Conservation (phyloP, 2,113 vertebrate species). For the Sinosuthora webbiana region DNA sequence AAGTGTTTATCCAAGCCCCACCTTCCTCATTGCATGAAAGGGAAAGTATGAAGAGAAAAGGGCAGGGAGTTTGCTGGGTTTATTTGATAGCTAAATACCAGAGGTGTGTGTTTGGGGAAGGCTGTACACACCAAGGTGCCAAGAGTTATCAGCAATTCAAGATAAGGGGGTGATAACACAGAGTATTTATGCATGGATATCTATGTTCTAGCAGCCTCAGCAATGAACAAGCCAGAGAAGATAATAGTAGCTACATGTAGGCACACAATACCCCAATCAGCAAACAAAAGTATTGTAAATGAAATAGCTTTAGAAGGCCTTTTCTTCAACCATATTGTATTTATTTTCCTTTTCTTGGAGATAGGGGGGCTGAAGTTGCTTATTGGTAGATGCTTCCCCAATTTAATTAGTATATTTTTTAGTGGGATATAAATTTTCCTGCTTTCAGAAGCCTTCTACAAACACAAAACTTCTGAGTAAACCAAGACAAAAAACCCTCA, state of each 20-base stretch:
- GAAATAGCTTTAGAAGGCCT: not conserved
- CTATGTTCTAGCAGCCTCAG: not conserved
- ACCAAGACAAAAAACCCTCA: not conserved
- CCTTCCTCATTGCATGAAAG: slow-evolving; percentile 15
- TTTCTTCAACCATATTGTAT: not conserved
- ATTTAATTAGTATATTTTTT: rapidly evolving
- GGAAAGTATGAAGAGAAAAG: not conserved
- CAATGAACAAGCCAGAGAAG: not conserved
- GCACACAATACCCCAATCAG: not conserved
- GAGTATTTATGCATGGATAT: not conserved
- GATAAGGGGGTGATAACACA: not conserved
- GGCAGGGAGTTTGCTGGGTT: not conserved
- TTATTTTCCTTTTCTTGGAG: not conserved
- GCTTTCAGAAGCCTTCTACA: not conserved
- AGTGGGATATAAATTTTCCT: not conserved
- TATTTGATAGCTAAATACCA: not conserved
- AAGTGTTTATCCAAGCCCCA: not conserved
- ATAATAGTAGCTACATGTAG: not conserved
- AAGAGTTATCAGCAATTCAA: not conserved
- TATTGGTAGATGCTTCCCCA: not conserved
- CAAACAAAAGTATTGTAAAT: not conserved
- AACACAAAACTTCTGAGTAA: not conserved
- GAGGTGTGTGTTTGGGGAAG: not conserved
- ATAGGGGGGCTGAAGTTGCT: not conserved
- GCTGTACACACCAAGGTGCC: not conserved